Base-by-base conservation (phyloP, 2,797 vertebrate genomes). In the Lagodon rhomboides region DNA sequence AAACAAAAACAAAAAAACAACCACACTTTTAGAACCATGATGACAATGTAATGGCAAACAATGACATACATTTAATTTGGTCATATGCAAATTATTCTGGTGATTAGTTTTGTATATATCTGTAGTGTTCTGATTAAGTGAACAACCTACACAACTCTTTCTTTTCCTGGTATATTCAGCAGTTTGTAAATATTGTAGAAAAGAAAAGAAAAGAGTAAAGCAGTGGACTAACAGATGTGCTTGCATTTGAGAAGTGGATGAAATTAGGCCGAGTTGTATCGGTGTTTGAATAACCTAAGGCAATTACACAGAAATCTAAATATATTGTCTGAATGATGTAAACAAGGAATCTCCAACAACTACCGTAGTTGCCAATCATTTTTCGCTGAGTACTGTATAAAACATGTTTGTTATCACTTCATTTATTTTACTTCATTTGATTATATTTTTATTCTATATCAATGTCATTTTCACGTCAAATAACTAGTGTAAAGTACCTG, bases 1-100 rank as follows among this genome's bases (percentile, higher is more conserved):
- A 78, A 56, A 16, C 27, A 79, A 30, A 85, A 3, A 75, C 59
- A 70, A 56, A 78, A 56, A 16, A 13, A 46, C 16, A 63, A 61
- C 1, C 77, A 20, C 10, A 5, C 1, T 2, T 73, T 69, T 16
- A 77, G 20, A 54, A 64, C 20, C 15, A 47, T 6, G 5, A 68
- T 38, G n/a, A 38, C 43, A 17, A 62, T 41, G 27, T 60, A 10
- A 43, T 12, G 27, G 5, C 47, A 63, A 25, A 38, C 25, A 47
- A 20, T 46, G 3, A 53, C 0, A 53, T 23, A 38, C 3, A 68
- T 41, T 58, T 63, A 2, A 75, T 66, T 22, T 18, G 4, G 15
- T 27, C 3, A 44, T 15, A 50, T 56, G 10, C 25, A 47, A 61
- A 61, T 30, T 12, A 10, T 25, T 25, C 15, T 51, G 44, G 4